Percentiles rank a stretch among this genome's conserved stretches.
Conservation (phyloP, 2,797 vertebrate species). For the Etheostoma perlongum region DNA sequence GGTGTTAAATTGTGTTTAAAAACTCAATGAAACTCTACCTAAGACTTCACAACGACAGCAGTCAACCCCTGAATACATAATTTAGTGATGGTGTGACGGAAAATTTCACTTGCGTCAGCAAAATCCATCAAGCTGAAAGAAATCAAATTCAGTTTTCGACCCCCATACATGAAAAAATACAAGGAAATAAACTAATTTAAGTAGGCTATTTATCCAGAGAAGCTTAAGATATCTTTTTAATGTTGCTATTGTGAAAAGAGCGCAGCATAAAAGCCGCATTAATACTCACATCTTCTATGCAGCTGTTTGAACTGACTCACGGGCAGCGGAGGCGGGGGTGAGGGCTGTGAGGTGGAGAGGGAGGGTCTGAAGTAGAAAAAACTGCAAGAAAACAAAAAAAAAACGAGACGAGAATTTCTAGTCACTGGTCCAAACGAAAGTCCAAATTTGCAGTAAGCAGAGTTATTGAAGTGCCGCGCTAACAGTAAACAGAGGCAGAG, state of each 20-base stretch:
- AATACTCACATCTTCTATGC: conserved; percentile 87
- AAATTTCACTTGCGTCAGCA: conserved; percentile 78
- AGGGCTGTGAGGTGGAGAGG: conserved; percentile 49
- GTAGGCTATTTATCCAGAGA: background rate
- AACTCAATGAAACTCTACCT: background rate
- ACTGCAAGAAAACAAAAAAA: conserved; percentile 36
- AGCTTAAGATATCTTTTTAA: background rate
- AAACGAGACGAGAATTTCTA: conserved; percentile 12
- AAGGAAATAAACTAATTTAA: background rate
- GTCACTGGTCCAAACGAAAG: conserved; percentile 54
- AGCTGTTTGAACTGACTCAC: conserved; percentile 81
- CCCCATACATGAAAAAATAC: background rate
- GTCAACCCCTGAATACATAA: conserved; percentile 56
- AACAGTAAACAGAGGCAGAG: conserved; percentile 30
- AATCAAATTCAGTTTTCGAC: conserved; percentile 35
- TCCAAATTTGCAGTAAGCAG: conserved; percentile 30
- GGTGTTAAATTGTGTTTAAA: background rate
- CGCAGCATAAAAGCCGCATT: conserved; percentile 70
- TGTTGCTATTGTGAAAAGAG: conserved; percentile 7
- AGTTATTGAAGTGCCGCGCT: conserved; percentile 45
- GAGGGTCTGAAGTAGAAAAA: conserved; percentile 62
- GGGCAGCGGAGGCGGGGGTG: conserved; percentile 59
- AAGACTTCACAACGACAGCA: conserved; percentile 10
- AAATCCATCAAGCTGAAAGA: conserved; percentile 61
- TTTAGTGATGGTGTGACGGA: conserved; percentile 64